Evolutionary conservation across 2,797 vertebrate genomes (phyloP), one percentile per base, ranked within the genome.

Genomic region (Yasuhikotakia modesta): DNA sequence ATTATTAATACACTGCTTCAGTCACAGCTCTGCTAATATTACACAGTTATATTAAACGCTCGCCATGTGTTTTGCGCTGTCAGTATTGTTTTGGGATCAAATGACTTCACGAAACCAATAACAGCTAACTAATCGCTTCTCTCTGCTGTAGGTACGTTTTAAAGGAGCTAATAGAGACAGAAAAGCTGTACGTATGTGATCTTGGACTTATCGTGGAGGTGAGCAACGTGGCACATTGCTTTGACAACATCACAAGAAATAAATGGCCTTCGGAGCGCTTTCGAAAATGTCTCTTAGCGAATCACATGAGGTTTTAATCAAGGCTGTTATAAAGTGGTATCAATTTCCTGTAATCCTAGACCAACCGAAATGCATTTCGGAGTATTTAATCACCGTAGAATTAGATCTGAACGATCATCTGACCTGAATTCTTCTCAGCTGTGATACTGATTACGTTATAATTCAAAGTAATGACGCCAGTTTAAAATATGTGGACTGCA

Each of bases 191-290:
- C 39, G 96, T 98, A 87, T 91, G 86, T 73, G 94, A 98, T 89
- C 92, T 98, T 88, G 93, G 95, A 74, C 89, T 94, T 87, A 95
- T 98, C 79, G 96, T 98, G 84, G 94, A 97, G 94, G 96, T 96
- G 89, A 92, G 87, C 14, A 48, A 19, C 52, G 73, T 72, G 58
- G 70, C n/a, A 64, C 19, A 32, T 39, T 27, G 30, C 6, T 16
- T 17, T 60, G 7, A 19, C 16, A 61, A 32, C 60, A 35, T 30
- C 30, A 27, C 0, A 13, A 60, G 16, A n/a, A 63, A 63, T 63
- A n/a, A 63, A 61, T 61, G 27, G 16, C 27, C 17, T 17, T 24
- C 11, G 30, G 5, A 61, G 58, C 35, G 30, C 3, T 30, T 55
- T 43, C 6, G 2, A 64, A 70, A 70, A 78, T 27, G 52, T 70